phyloP scores from a whole-genome alignment of 30 jellyfish, hydroid and myxozoan genomes.

The Cassiopea andromeda region DNA sequence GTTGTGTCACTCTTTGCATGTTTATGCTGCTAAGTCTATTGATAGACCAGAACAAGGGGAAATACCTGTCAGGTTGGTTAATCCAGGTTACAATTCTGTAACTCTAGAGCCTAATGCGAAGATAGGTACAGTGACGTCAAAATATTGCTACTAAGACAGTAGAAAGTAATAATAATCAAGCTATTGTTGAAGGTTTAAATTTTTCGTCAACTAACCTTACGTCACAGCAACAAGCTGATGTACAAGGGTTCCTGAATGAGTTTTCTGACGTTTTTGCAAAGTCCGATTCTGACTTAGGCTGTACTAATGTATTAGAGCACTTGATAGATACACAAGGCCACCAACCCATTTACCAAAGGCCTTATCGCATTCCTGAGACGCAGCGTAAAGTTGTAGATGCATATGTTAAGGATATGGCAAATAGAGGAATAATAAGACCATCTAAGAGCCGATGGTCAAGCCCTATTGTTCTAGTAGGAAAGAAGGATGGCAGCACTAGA shows the following conservation, averaged over 20 bases:
- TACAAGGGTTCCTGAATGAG: not conserved
- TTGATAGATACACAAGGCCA: slow-evolving; percentile 26
- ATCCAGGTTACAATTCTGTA: slow-evolving; percentile 15
- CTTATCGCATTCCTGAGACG: slow-evolving; percentile 39
- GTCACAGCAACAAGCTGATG: not conserved
- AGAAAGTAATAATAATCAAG: not conserved
- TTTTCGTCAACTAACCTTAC: not conserved
- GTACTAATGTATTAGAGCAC: slow-evolving; percentile 37
- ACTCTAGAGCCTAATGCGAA: slow-evolving; percentile 34
- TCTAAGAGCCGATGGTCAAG: slow-evolving; percentile 75
- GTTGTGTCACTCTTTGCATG: slow-evolving; percentile 23
- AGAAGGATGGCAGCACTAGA: not conserved
- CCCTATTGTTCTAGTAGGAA: slow-evolving; percentile 60
- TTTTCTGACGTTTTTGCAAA: not conserved
- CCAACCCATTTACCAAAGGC: slow-evolving; percentile 30
- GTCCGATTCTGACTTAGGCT: slow-evolving; percentile 34
- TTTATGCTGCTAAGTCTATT: slow-evolving; percentile 41
- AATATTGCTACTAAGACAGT: not conserved
- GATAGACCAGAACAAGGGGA: slow-evolving; percentile 44
- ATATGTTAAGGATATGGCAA: slow-evolving; percentile 36
- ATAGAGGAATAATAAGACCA: slow-evolving; percentile 49
- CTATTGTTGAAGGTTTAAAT: too few relatives aligned
- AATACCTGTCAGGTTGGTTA: slow-evolving; percentile 45
- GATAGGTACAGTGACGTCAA: slow-evolving; percentile 36
- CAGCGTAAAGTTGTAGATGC: slow-evolving; percentile 49